phyloP scores from a whole-genome alignment of 2,888 invertebrate species.

The Andrena camellia region DNA sequence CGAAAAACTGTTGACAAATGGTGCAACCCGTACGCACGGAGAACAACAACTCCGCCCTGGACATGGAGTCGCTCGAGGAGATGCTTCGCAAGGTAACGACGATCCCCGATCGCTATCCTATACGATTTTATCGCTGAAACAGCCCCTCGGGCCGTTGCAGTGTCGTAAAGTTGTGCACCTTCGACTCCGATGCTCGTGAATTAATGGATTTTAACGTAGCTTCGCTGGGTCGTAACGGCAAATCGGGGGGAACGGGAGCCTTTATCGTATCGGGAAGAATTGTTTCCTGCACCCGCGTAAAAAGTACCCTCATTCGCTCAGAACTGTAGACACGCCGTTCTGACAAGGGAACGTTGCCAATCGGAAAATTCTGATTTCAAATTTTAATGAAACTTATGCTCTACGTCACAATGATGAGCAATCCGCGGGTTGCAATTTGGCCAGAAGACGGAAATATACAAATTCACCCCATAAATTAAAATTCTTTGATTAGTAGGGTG shows the following conservation, averaged over 20 bases:
- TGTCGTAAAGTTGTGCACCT: constrained; percentile 4
- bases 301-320: too few relatives aligned
- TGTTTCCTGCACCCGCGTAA: neutral
- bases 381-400: too few relatives aligned
- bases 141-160: too few relatives aligned
- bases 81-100: constrained; percentile 91
- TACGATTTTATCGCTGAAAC: constrained; percentile 3
- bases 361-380: too few relatives aligned
- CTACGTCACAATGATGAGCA: too few relatives aligned
- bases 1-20: constrained; percentile 78
- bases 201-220: constrained; percentile 12
- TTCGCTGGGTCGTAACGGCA: constrained; percentile 21
- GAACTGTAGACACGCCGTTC: too few relatives aligned
- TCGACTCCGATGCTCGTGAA: constrained; percentile 11
- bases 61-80: constrained; percentile 92
- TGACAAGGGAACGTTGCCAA: too few relatives aligned
- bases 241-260: neutral
- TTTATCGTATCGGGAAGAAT: constrained; percentile 32
- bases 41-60: constrained; percentile 88
- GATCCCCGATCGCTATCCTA: constrained; percentile 33
- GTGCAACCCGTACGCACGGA: constrained; percentile 84
- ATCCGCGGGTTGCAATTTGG: too few relatives aligned
- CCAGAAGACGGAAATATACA: too few relatives aligned
- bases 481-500: too few relatives aligned
- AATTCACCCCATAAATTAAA: too few relatives aligned